Base-by-base conservation (phyloP, 2,113 vertebrate species). In the Halichoerus grypus region DNA sequence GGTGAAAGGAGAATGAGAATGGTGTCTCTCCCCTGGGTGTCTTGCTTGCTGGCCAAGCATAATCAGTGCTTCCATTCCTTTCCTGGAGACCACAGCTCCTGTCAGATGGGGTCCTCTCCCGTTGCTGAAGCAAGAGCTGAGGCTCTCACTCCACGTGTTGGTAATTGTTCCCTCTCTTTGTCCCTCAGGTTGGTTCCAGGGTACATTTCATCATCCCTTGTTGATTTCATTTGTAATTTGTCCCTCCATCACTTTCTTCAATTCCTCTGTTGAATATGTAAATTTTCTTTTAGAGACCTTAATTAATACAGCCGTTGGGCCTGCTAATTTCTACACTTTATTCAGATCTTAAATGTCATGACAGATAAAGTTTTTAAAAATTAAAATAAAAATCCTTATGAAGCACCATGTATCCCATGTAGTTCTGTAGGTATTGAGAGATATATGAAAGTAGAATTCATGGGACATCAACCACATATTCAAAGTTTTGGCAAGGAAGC, bases 61-160 rank as follows among this genome's bases (percentile, higher is more conserved):
- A 16, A 21, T 63, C 80, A 79, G 61, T 4, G 39, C 24, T 18
- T 57, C 49, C 51, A 36, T 31, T 59, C 14, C 15, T 53, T 4
- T 53, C 33, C 51, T 63, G 28, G 7, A 61, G 36, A 84, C 7
- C 26, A 11, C 2, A 16, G 49, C 16, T 49, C 14, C n/a, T 18
- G 1, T 36, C 1, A 46, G 3, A 5, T 61, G 33, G 4, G 33
- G 4, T 5, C 2, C 33, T 18, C 26, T 11, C 42, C 31, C 2
- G 28, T 18, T 72, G 21, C 13, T 11, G 11, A 22, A 14, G 6
- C 22, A 49, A 39, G 10, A 61, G 8, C 2, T 2, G n/a, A 18
- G 24, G 7, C 19, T 39, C 67, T 69, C 67, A 28, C 5, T 81
- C 33, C 14, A 49, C 19, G 19, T 5, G 1, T 31, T 67, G 15